phyloP scores from a whole-genome alignment of 2,113 vertebrate genomes.

The Phoxinus phoxinus region DNA sequence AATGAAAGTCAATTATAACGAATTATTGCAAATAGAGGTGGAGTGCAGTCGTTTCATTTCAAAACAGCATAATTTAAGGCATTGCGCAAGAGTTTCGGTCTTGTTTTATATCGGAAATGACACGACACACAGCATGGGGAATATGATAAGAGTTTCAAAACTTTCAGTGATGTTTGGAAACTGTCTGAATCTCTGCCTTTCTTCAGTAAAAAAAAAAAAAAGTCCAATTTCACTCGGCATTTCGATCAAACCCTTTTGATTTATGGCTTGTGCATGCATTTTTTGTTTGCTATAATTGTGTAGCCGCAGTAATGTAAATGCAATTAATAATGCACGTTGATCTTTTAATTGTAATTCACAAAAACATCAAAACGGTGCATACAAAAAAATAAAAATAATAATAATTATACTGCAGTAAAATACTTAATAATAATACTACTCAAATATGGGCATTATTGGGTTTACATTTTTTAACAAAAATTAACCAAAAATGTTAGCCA shows the following conservation, averaged over 20 bases:
- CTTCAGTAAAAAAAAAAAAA: no score
- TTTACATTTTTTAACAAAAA: no score
- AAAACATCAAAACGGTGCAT: no score
- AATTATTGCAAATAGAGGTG: constrained; percentile 56
- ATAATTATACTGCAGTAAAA: no score
- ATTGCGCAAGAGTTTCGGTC: constrained; percentile 18
- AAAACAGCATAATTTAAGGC: constrained; percentile 23
- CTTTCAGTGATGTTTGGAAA: background rate
- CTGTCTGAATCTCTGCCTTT: background rate
- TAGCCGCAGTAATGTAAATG: background rate
- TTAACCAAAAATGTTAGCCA: no score
- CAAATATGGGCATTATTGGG: no score
- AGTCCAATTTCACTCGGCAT: background rate
- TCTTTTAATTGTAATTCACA: no score
- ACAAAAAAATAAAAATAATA: no score
- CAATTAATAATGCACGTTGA: background rate
- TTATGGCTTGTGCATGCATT: background rate
- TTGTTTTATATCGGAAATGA: background rate
- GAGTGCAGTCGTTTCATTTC: constrained; percentile 40
- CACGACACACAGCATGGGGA: background rate
- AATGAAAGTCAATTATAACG: constrained; percentile 64
- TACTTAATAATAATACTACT: no score
- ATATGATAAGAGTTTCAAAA: constrained; percentile 16
- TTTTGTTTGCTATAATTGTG: background rate
- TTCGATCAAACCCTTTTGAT: background rate